phyloP scores from a whole-genome alignment of 2,113 vertebrate genomes.

The Ctenomys sociabilis region DNA sequence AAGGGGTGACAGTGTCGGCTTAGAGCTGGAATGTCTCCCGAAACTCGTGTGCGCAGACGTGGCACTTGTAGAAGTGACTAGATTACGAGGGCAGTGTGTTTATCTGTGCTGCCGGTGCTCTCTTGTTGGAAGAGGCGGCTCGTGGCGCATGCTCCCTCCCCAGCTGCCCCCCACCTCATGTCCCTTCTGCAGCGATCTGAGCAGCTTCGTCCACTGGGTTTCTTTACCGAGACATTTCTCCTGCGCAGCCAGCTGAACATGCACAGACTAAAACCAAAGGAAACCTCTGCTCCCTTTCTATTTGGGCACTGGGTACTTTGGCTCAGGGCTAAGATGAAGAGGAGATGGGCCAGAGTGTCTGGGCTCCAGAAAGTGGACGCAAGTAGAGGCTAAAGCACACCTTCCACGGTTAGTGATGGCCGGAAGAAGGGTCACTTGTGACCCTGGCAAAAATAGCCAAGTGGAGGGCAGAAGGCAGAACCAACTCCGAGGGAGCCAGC shows the following conservation, averaged over 20 bases:
- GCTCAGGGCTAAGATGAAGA: neutral
- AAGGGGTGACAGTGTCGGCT: neutral
- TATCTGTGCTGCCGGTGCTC: neutral
- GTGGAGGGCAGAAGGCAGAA: neutral
- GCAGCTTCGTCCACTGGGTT: neutral
- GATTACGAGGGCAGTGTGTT: neutral
- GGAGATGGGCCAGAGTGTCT: too few species aligned
- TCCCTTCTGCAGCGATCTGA: neutral
- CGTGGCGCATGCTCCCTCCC: too few species aligned
- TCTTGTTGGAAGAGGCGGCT: neutral
- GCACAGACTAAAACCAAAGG: neutral
- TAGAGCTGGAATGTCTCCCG: neutral
- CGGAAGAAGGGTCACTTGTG: neutral
- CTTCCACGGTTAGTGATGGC: neutral
- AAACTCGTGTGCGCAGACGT: neutral
- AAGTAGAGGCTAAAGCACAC: neutral
- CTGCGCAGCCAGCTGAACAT: neutral
- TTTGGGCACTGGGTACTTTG: neutral
- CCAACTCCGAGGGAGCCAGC: too few species aligned
- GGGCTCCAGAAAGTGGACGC: neutral
- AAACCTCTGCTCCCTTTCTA: neutral
- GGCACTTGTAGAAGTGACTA: neutral
- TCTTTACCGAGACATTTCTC: neutral
- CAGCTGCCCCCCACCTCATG: neutral
- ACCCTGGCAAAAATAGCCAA: neutral